Percentiles rank a stretch among this genome's conserved stretches.
Conservation (phyloP, 2,113 vertebrate genomes). For the Phoxinus phoxinus region DNA sequence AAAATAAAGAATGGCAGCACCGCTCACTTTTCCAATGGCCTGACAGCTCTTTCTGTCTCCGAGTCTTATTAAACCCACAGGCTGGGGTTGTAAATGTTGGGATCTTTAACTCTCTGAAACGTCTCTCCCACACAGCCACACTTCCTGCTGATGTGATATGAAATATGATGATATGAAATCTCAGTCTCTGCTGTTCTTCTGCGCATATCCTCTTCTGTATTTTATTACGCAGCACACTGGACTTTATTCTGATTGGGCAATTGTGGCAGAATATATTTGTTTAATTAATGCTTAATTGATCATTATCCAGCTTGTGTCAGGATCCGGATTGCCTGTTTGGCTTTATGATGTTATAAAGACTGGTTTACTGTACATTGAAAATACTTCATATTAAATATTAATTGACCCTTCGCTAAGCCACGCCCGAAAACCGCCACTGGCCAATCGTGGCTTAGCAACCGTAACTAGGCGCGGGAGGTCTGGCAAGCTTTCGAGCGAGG, state of each 20-base stretch:
- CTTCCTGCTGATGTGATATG: background rate
- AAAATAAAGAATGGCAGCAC: constrained; percentile 58
- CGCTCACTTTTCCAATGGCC: background rate
- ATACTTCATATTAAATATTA: background rate
- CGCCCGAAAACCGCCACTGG: too few species aligned
- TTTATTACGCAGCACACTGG: background rate
- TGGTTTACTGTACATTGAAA: background rate
- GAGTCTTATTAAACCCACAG: constrained; percentile 19
- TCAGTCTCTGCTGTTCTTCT: background rate
- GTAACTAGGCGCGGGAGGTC: too few species aligned
- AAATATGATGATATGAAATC: background rate
- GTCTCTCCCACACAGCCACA: background rate
- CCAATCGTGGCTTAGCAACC: too few species aligned
- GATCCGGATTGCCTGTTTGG: background rate
- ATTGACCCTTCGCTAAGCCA: too few species aligned
- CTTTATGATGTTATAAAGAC: background rate
- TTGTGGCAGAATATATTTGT: background rate
- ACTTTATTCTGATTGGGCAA: background rate
- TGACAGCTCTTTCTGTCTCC: constrained; percentile 11
- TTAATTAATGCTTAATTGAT: background rate
- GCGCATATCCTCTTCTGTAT: background rate
- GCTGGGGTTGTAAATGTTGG: background rate
- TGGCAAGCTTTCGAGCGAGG: too few species aligned
- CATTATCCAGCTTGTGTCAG: background rate
- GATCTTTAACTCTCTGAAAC: constrained; percentile 21